phyloP scores from a whole-genome alignment of 2,888 invertebrate genomes.

The Blastobasis adustella region DNA sequence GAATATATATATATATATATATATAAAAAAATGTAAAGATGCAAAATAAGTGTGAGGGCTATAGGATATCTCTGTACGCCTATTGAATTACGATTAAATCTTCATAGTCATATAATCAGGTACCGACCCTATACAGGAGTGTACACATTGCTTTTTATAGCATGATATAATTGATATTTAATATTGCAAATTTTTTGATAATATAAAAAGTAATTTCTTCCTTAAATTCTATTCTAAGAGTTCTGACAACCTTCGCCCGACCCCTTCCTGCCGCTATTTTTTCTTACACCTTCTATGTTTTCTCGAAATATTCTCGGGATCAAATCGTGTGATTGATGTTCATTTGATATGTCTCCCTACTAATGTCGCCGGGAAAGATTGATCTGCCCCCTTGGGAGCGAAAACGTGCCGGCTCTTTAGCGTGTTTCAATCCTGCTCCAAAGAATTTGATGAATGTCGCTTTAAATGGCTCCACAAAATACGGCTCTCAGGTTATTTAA shows the following conservation, averaged over 20 bases:
- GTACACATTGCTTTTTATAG: no score
- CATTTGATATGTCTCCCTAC: conserved; percentile 45
- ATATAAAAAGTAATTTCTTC: no score
- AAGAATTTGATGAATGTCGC: neutral
- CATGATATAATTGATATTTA: no score
- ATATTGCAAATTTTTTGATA: no score
- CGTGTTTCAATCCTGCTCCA: neutral
- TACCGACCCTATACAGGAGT: no score
- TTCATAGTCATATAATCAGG: no score
- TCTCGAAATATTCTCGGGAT: conserved; percentile 40
- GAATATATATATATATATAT: no score
- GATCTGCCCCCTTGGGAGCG: conserved; percentile 35
- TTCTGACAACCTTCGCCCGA: neutral
- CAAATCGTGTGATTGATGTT: conserved; percentile 56
- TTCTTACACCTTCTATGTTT: conserved; percentile 45
- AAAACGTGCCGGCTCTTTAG: conserved; percentile 4
- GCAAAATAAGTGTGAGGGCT: no score
- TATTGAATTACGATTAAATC: no score
- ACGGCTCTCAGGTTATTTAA: neutral
- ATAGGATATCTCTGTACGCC: no score
- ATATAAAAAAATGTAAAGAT: no score
- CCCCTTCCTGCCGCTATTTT: conserved; percentile 1
- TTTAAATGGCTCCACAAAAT: conserved; percentile 1
- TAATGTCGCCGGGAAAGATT: conserved; percentile 50
- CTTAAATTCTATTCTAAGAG: no score